Evolutionary conservation across 2,797 vertebrate genomes (phyloP), one percentile per base, ranked within the genome.

Genomic region (Hylomyscus alleni): DNA sequence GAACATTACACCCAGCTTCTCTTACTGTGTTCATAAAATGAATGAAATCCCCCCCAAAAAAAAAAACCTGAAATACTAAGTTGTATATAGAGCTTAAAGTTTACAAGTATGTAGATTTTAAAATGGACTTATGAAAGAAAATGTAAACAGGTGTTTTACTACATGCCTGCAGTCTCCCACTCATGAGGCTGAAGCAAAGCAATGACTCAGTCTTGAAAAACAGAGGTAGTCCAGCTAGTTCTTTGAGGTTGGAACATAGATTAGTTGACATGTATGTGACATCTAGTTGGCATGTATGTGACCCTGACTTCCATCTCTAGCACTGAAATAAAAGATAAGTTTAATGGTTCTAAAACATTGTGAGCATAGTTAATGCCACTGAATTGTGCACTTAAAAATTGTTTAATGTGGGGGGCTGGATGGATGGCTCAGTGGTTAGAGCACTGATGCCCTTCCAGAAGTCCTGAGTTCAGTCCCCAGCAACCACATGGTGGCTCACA

Each of bases 61-160:
- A 91, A n/a, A 93, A 92, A 91, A 12, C 54, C 12, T 85, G 22
- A 60, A 91, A 47, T 84, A 54, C 37, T 89, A 77, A 75, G 62
- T 77, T 37, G 62, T 86, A 14, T 78, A 73, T 85, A 81, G 24
- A 91, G 29, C 83, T 82, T 81, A 87, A 78, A 56, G 40, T 93
- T 3, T 24, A 56, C 20, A 95, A 54, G 22, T n/a, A n/a, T 40
- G 10, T 72, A 62, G n/a, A 81, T 58, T 31, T 90, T 67, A 80
- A 29, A 90, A 29, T 54, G 67, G 26, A 77, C 31, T 60, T 76
- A 58, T 14, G 60, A 77, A 56, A 62, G 24, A 31, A 65, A 62
- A 31, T 52, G 6, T 31, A 80, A 90, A 11, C 15, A 31, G 34
- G 3, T 72, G 34, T 69, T n/a, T 6, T 81, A 29, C 5, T 37